phyloP scores from a whole-genome alignment of 2,113 vertebrate species.

The Plecotus auritus region DNA sequence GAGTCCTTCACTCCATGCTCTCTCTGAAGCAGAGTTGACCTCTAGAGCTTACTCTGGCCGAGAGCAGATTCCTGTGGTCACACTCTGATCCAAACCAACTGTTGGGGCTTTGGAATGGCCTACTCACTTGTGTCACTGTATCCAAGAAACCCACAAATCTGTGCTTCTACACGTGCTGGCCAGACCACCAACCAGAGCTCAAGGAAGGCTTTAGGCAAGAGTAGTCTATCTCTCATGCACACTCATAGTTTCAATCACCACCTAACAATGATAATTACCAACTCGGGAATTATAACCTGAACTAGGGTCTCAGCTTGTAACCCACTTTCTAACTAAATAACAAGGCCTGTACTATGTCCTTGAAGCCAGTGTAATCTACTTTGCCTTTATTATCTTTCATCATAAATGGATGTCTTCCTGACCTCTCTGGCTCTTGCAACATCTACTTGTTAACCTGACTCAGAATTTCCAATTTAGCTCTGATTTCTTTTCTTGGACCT shows the following conservation, averaged over 20 bases:
- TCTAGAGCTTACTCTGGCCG: background rate
- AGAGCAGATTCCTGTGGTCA: conserved; percentile 55
- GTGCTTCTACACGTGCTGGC: background rate
- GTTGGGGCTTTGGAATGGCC: conserved; percentile 16
- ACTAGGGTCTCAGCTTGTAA: background rate
- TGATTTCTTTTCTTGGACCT: background rate
- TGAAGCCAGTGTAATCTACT: background rate
- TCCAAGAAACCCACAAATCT: conserved; percentile 5
- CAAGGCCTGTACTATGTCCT: background rate
- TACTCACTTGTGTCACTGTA: background rate
- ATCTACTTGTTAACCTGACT: background rate
- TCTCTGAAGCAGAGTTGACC: background rate
- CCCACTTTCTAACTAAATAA: background rate
- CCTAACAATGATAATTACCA: background rate
- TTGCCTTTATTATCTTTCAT: background rate
- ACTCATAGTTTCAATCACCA: background rate
- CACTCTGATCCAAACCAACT: background rate
- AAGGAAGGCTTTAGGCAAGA: background rate
- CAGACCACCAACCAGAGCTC: background rate
- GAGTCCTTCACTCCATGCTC: too few species aligned
- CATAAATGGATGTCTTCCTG: background rate
- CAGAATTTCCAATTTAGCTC: background rate
- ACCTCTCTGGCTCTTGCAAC: background rate
- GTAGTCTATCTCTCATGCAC: background rate
- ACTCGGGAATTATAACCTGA: background rate